These are phyloP conservation scores for Calidris pugnax DNA, from an alignment of 2,113 vertebrate species.

Conservation along the genomic window DNA sequence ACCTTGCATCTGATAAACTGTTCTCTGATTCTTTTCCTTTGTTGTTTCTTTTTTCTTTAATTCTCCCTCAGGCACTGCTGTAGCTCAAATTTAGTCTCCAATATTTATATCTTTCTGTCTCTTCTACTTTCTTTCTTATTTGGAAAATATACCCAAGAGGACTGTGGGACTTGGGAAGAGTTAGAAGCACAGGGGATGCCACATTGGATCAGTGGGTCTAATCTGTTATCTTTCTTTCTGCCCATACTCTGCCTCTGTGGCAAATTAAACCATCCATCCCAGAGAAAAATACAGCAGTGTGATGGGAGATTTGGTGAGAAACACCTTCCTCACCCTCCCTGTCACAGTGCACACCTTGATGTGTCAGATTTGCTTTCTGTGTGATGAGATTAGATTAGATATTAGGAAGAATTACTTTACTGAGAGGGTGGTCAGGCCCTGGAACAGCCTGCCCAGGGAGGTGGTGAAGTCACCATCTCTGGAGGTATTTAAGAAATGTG, in stretches of 20 bases:
- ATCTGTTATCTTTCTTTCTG: not conserved
- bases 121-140: slow-evolving; percentile 42
- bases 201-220: not conserved
- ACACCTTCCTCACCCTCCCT: not conserved
- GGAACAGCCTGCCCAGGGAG: too few species aligned
- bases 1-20: slow-evolving; percentile 25
- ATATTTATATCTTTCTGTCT: slow-evolving; percentile 56
- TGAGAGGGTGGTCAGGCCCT: too few species aligned
- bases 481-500: too few species aligned
- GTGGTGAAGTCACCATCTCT: too few species aligned
- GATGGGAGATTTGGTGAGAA: not conserved
- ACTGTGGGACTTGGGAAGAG: not conserved
- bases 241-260: not conserved
- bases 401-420: too few species aligned
- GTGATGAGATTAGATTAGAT: not conserved
- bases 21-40: not conserved
- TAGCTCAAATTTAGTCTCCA: slow-evolving; percentile 27
- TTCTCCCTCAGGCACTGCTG: slow-evolving; percentile 1
- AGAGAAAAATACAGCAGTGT: not conserved
- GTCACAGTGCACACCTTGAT: not conserved
- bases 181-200: slow-evolving; percentile 16
- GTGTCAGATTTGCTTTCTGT: not conserved
- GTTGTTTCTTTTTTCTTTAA: not conserved
- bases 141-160: slow-evolving; percentile 25
- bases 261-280: not conserved